Evolutionary conservation across 2,797 vertebrate species (phyloP), one percentile per base, ranked within the genome.

Genomic region (Coccyzus lansbergi): DNA sequence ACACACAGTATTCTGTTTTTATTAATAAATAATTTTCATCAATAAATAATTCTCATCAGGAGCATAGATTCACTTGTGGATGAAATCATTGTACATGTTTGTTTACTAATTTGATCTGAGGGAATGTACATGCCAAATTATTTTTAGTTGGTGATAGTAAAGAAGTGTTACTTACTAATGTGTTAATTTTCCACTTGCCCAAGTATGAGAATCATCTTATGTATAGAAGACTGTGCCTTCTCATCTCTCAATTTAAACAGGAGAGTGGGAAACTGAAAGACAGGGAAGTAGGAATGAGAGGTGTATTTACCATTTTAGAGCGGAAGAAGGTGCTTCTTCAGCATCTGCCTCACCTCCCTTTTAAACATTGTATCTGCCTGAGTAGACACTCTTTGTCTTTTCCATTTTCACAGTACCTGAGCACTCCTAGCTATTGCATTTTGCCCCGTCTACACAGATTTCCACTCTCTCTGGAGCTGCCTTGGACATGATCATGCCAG

Each of bases 1-100:
- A 56, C 5, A 40, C 15, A 20, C 4, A 48, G 10, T 14, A 36
- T 33, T 26, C 49, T 64, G 4, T 46, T 52, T 34, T 28, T 38
- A 46, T n/a, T 88, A 62, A 71, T 18, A 56, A 59, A 65, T 10
- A 2, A 42, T 75, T 86, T 56, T 44, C 48, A 58, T 29, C 15
- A 62, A 71, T 18, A 56, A 59, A 62, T 10, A 2, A 42, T 75
- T 86, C 56, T 44, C 42, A 58, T n/a, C 15, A 46, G 24, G 16
- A 67, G 5, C 21, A 34, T 22, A 49, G 26, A 42, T 48, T 65
- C 36, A 62, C 46, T n/a, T 0, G 0, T 1, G 3, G 46, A 76
- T 29, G 76, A 87, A 92, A 59, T 9, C 34, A 60, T 31, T 49
- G 63, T 22, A 58, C 31, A 24, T 3, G 52, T 67, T 74, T 55